A percentile compares a stretch with the other conserved stretches of the same genome.
Conservation (phyloP, 2,113 vertebrate species). For the human region GRCh38 chr18:79106001-79106500, state of each 20-base stretch:
- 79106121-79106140: conserved; percentile 64
- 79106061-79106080: conserved; percentile 68
- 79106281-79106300: background rate
- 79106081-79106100: conserved; percentile 73
- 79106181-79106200: conserved; percentile 27
- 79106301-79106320: background rate
- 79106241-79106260: background rate
- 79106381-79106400: background rate
- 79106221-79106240: background rate
- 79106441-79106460: background rate
- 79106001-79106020: conserved; percentile 83
- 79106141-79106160: conserved; percentile 66
- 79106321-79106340: background rate
- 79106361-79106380: background rate
- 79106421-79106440: background rate
- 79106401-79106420: background rate
- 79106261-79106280: background rate
- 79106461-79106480: too few species aligned
- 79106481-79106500: background rate
- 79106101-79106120: conserved; percentile 51
- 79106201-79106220: background rate
- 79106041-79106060: conserved; percentile 70
- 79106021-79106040: conserved; percentile 74
- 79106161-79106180: conserved; percentile 45
- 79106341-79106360: background rate